Percentiles rank a stretch among this genome's conserved stretches.
Conservation (phyloP, 2,797 vertebrate genomes). For the Lycodopsis pacificus region DNA sequence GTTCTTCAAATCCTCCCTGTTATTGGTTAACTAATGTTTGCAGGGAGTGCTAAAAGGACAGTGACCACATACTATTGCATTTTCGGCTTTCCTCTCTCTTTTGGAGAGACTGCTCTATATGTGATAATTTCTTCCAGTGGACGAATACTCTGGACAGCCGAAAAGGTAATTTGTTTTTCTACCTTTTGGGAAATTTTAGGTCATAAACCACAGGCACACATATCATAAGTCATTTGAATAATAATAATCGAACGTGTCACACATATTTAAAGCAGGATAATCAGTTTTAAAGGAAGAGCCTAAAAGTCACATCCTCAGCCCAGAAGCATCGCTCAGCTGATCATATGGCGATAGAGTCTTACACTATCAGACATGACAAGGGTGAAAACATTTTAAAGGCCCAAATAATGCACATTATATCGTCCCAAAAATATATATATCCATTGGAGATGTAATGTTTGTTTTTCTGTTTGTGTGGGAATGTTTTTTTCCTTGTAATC, state of each 20-base stretch:
- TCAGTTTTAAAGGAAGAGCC: neutral
- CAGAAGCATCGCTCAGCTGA: neutral
- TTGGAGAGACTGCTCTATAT: neutral
- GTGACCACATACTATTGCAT: neutral
- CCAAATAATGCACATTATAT: neutral
- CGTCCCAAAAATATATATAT: neutral
- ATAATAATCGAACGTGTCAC: neutral
- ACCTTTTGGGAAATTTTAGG: neutral
- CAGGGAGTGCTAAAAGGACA: neutral
- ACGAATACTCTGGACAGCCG: conserved; percentile 1
- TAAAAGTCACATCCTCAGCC: neutral
- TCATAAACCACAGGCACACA: neutral
- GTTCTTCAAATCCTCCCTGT: neutral
- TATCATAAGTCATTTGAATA: neutral
- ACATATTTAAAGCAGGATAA: neutral
- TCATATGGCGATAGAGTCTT: neutral
- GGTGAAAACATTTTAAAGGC: neutral
- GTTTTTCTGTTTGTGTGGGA: conserved; percentile 24
- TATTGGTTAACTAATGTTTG: conserved; percentile 51
- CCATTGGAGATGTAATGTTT: neutral
- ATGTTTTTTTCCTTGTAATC: conserved; percentile 24
- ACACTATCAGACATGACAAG: neutral
- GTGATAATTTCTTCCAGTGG: neutral
- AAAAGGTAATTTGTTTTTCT: conserved; percentile 46
- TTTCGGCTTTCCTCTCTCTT: neutral